These are phyloP conservation scores for Nicator chloris DNA, from an alignment of 2,113 vertebrate species.

Conservation along the genomic window DNA sequence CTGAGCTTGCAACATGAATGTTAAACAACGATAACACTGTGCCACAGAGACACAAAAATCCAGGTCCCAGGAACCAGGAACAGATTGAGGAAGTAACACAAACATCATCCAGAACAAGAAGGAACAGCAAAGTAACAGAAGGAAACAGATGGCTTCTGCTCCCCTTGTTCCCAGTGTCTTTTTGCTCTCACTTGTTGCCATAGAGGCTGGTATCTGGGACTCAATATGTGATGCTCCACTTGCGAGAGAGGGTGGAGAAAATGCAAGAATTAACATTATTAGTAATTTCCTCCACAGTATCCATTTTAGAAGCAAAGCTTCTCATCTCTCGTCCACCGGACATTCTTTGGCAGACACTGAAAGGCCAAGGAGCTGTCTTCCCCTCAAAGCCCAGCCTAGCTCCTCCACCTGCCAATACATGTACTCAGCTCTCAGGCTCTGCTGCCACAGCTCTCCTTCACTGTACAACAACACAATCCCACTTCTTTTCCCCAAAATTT, in stretches of 20 bases:
- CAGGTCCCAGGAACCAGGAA: constrained; percentile 41
- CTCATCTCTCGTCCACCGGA: neutral
- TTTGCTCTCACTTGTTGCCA: constrained; percentile 35
- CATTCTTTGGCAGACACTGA: neutral
- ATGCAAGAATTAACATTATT: neutral
- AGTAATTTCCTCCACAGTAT: neutral
- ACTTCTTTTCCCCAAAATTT: neutral
- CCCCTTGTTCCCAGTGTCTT: neutral
- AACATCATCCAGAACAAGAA: constrained; percentile 34
- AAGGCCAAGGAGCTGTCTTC: neutral
- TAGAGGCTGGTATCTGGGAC: constrained; percentile 14
- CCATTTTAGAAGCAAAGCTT: neutral
- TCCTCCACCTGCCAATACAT: neutral
- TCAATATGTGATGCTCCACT: neutral
- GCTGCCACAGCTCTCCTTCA: neutral
- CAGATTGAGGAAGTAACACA: constrained; percentile 55
- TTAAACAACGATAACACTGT: neutral
- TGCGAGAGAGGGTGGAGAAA: neutral
- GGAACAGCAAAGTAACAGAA: constrained; percentile 1
- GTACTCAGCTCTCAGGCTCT: neutral
- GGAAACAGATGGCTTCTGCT: constrained; percentile 51
- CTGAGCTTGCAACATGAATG: neutral
- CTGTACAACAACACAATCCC: neutral
- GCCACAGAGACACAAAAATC: neutral
- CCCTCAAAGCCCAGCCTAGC: neutral